Conservation (phyloP, 1,140 invertebrate genomes). For the Pseudomyrmex flavicornis region DNA sequence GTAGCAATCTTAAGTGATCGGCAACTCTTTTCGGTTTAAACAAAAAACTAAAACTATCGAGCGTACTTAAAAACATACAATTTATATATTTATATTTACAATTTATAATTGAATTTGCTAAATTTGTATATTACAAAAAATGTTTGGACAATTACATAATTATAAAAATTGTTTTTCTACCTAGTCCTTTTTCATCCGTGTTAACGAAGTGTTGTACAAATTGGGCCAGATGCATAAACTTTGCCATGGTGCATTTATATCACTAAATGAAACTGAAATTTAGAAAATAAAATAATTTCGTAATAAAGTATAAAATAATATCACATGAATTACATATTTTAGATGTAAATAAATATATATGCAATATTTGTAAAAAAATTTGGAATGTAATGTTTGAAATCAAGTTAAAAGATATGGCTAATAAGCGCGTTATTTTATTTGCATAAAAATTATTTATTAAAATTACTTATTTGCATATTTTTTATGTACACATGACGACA, state of each 20-base stretch:
- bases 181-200: too few species aligned
- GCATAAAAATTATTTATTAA: too few species aligned
- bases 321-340: slow-evolving; percentile 10
- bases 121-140: too few species aligned
- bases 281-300: not conserved
- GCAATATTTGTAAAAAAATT: too few species aligned
- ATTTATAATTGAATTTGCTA: slow-evolving; percentile 13
- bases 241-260: not conserved
- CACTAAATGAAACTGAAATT: slow-evolving; percentile 19
- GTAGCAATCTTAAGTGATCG: slow-evolving; percentile 27
- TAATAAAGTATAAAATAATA: slow-evolving; percentile 12
- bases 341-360: not conserved
- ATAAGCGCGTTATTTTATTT: too few species aligned
- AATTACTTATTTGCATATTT: too few species aligned
- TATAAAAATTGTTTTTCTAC: too few species aligned
- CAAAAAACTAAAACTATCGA: not conserved
- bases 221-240: not conserved
- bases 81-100: not conserved
- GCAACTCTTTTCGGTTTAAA: not conserved
- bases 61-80: not conserved
- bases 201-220: not conserved
- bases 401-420: too few species aligned
- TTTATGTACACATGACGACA: too few species aligned
- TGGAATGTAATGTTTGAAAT: too few species aligned
- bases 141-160: too few species aligned